Evolutionary conservation across 2,888 invertebrate genomes (phyloP), one percentile per base, ranked within the genome.

Genomic region (Cephus sareptanus): DNA sequence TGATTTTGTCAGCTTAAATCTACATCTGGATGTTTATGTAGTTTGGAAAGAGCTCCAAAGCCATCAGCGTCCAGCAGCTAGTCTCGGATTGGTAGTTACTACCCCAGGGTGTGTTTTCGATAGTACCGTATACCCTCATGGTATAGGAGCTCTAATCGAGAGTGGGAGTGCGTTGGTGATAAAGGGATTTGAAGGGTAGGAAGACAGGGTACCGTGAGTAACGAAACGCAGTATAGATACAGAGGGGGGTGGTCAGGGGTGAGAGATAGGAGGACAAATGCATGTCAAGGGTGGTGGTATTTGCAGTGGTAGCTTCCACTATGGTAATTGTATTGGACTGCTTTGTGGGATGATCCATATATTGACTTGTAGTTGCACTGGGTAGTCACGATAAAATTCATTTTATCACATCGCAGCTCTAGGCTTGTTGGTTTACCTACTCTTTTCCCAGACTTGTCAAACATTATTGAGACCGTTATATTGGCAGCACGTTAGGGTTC

Each of bases 1-100:
- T 68, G 56, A 73, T 34, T 69, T 76, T 56, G 73, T 34, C 31
- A 31, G 73, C 31, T 74, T 68, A 56, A 68, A 40, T 82, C 33
- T 3, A 74, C 31, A 75, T 75, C 75, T 73, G 35, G 40, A 73
- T 69, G 68, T 30, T 56, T 76, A 56, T 71, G 76, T 13, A 74
- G 30, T 37, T 75, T 15, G 30, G 31, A 34, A 69, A 70, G 31
- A 56, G 56, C 9, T 56, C 23, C 56, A 56, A 23, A 56, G 56
- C 56, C 56, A 56, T 56, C 56, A 56, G 56, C 23, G 56, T 56
- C 9, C 56, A 56, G 56, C 56, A 56, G 9, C 9, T 23, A 9
- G 56, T 23, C 56, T 23, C 56, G 23, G 56, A 23, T 9, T 9
- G 56, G 23, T 56, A 23, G 23, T 23, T 56, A 23, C 23, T 56